Percentiles rank a stretch among this genome's conserved stretches.
phyloP scores from a whole-genome alignment of 2,113 vertebrate genomes.

The Hemiscyllium ocellatum region DNA sequence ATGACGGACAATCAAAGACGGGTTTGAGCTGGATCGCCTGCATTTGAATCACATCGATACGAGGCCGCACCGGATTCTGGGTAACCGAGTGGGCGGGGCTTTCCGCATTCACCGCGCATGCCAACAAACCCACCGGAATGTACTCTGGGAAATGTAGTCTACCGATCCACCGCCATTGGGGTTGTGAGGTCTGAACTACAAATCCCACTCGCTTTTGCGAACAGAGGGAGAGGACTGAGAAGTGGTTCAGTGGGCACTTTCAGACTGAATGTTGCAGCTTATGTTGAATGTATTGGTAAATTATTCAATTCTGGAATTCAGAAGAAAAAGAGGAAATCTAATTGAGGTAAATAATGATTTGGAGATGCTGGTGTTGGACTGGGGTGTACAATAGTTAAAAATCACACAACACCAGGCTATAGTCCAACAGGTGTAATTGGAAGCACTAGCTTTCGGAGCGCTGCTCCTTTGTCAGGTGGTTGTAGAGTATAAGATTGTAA shows the following conservation, averaged over 20 bases:
- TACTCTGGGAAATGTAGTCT: background rate
- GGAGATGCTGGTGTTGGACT: too few relatives aligned
- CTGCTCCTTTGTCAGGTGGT: too few relatives aligned
- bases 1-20: slow-evolving; percentile 13
- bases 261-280: background rate
- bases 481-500: too few relatives aligned
- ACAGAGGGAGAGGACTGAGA: background rate
- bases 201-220: background rate
- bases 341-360: too few relatives aligned
- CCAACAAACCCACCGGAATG: background rate
- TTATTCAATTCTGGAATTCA: background rate
- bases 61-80: background rate
- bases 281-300: background rate
- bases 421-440: too few relatives aligned
- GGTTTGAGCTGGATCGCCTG: slow-evolving; percentile 20
- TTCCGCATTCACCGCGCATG: background rate
- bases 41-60: slow-evolving; percentile 16
- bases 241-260: background rate
- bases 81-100: background rate
- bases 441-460: too few relatives aligned
- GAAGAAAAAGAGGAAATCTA: too few relatives aligned
- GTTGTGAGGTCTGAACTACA: background rate
- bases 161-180: too few relatives aligned
- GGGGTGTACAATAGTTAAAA: too few relatives aligned
- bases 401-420: too few relatives aligned